Evolutionary conservation across 2,113 vertebrate species (phyloP).

Genomic region (Climacteris rufus): DNA sequence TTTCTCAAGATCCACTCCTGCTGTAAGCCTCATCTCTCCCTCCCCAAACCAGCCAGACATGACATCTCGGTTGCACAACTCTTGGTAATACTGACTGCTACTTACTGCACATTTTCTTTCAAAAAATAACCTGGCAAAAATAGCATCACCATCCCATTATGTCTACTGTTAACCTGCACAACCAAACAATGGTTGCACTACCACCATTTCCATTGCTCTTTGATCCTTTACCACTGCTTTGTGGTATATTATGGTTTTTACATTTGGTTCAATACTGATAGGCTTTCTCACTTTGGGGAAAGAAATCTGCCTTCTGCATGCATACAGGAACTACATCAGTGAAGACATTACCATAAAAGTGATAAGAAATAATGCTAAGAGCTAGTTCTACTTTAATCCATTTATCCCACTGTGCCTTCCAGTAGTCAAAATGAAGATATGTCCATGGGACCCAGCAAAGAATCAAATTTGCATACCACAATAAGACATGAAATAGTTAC

Average conservation of each 20-base stretch:
- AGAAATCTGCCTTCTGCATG: neutral
- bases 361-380: slow-evolving; percentile 37
- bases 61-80: neutral
- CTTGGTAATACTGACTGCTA: neutral
- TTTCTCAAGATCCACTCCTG: neutral
- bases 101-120: neutral
- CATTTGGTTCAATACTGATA: neutral
- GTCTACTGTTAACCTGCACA: neutral
- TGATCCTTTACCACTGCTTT: neutral
- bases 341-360: slow-evolving; percentile 46
- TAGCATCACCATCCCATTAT: neutral
- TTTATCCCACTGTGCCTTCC: slow-evolving; percentile 45
- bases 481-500: slow-evolving; percentile 53
- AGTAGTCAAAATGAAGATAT: slow-evolving; percentile 46
- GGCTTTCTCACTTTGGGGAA: neutral
- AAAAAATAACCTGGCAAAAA: neutral
- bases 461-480: slow-evolving; percentile 44
- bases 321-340: neutral
- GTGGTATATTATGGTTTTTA: neutral
- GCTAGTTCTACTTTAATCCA: slow-evolving; percentile 46
- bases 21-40: neutral
- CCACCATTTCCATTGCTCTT: neutral
- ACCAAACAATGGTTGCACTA: neutral
- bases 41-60: neutral
- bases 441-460: slow-evolving; percentile 30